These are phyloP conservation scores for Temnothorax longispinosus DNA, from an alignment of 1,140 invertebrate genomes.

Conservation along the genomic window DNA sequence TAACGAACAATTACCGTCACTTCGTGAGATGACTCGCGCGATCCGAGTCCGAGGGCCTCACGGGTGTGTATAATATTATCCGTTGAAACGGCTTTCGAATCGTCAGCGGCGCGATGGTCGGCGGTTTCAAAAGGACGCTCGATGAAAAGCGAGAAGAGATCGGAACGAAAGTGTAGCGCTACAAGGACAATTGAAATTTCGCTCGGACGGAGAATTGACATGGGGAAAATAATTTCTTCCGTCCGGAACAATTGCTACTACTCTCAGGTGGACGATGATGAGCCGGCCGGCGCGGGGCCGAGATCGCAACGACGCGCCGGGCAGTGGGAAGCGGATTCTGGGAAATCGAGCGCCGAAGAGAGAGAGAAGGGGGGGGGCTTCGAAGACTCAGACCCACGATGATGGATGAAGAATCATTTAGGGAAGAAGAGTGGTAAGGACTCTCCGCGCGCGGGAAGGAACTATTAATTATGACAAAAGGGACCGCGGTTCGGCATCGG, in stretches of 20 bases:
- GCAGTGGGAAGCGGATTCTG: slow-evolving; percentile 61
- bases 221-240: slow-evolving; percentile 53
- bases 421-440: slow-evolving; percentile 78
- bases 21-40: slow-evolving; percentile 63
- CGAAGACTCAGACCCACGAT: slow-evolving; percentile 78
- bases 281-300: background rate
- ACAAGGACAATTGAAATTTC: slow-evolving; percentile 51
- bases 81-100: slow-evolving; percentile 53
- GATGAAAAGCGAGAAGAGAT: slow-evolving; percentile 31
- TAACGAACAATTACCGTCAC: slow-evolving; percentile 68
- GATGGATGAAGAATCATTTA: slow-evolving; percentile 85
- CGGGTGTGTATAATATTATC: slow-evolving; percentile 42
- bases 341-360: slow-evolving; percentile 74
- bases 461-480: slow-evolving; percentile 86
- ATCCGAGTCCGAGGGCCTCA: slow-evolving; percentile 39
- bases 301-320: background rate
- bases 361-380: slow-evolving; percentile 2
- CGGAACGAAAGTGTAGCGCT: background rate
- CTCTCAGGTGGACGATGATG: background rate
- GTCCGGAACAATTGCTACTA: slow-evolving; percentile 36
- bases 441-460: slow-evolving; percentile 77
- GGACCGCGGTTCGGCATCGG: slow-evolving; percentile 78
- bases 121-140: slow-evolving; percentile 25
- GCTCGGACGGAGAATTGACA: slow-evolving; percentile 16
- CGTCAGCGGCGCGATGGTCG: slow-evolving; percentile 22